phyloP scores from a whole-genome alignment of 2,113 vertebrate species.

The Engystomops pustulosus region DNA sequence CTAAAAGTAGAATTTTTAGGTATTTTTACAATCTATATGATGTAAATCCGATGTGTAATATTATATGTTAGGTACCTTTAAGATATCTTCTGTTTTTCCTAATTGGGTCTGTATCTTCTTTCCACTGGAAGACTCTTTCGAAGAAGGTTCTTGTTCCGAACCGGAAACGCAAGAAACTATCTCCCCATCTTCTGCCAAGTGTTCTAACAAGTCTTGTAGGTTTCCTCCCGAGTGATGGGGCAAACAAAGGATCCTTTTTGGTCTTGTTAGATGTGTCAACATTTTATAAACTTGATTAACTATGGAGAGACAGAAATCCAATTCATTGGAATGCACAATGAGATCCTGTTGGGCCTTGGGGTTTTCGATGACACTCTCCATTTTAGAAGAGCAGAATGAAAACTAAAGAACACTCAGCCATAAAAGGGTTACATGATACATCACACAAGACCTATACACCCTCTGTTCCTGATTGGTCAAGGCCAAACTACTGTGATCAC shows the following conservation, averaged over 20 bases:
- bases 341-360: no score
- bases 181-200: constrained; percentile 73
- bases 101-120: constrained; percentile 73
- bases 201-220: constrained; percentile 72
- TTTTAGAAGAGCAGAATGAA: no score
- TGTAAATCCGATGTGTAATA: background rate
- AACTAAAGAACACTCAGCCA: no score
- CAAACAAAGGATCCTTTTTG: constrained; percentile 73
- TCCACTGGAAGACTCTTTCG: constrained; percentile 74
- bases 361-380: no score
- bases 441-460: no score
- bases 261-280: constrained; percentile 69
- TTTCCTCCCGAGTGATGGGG: constrained; percentile 74
- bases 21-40: no score
- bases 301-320: constrained; percentile 40
- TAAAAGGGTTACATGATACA: no score
- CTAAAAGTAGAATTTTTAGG: no score
- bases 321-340: no score
- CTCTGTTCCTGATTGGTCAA: no score
- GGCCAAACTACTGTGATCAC: no score
- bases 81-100: constrained; percentile 70
- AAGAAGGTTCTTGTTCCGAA: constrained; percentile 68
- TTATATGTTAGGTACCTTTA: constrained; percentile 68
- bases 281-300: constrained; percentile 73
- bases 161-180: constrained; percentile 71